Base-by-base conservation (phyloP, 2,888 invertebrate genomes). In the Cantharis rufa region DNA sequence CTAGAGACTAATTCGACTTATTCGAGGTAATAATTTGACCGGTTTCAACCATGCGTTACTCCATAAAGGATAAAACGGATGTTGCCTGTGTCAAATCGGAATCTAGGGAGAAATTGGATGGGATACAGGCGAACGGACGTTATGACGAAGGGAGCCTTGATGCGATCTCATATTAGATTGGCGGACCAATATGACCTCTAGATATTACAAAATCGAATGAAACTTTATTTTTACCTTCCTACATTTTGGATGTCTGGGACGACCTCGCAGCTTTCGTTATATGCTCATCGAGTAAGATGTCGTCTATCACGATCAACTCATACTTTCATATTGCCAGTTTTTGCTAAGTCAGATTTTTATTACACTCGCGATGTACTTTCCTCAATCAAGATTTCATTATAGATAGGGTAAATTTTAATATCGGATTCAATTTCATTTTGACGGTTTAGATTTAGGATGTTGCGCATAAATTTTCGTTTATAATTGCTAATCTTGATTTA, bases 351-450 rank as follows among this genome's bases (percentile, higher is more conserved):
- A 85, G 86, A 86, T 86, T 87, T 87, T 87, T 87, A 87, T 86
- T 87, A 84, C 85, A 82, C 82, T 80, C 80, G 83, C 84, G 84
- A 87, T 87, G 86, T 86, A 86, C 86, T 86, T 85, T 85, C 85
- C 86, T 85, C 87, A 88, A 88, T 88, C 87, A 87, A 87, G 88
- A 88, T 88, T 88, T 87, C 87, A 88, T 88, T 88, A 87, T 88
- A 88, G 88, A 88, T 88, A 87, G 84, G 84, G 85, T 81, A 85
- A 87, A 86, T 87, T 87, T 88, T 87, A 87, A 87, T 87, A 87
- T 87, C 84, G 86, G 85, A 87, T 87, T 87, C 87, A 87, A 87
- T 87, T 87, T 85, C 85, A 80, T 84, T 84, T 84, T 84, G 84
- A 84, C 84, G 83, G 83, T 83, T 83, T 79, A 82, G 83, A 82